phyloP scores from a whole-genome alignment of 2,113 vertebrate genomes.

The Anarhynchus alexandrinus region DNA sequence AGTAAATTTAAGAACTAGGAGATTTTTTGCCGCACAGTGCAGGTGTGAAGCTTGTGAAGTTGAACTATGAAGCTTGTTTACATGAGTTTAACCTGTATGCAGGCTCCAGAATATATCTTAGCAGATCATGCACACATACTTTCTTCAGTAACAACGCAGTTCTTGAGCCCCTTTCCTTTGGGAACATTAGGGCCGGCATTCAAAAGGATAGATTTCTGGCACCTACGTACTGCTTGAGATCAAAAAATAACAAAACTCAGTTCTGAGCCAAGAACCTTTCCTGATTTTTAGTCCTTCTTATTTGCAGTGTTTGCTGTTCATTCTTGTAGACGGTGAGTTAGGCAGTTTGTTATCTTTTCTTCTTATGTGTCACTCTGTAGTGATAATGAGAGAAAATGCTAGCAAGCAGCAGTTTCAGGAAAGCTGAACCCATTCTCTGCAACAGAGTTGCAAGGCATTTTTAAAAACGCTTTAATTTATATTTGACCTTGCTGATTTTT shows the following conservation, averaged over 20 bases:
- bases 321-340: background rate
- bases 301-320: background rate
- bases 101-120: background rate
- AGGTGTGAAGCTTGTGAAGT: background rate
- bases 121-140: background rate
- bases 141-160: background rate
- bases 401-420: background rate
- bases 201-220: background rate
- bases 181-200: background rate
- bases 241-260: background rate
- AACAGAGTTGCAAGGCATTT: background rate
- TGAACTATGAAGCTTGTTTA: background rate
- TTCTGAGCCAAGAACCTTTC: background rate
- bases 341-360: background rate
- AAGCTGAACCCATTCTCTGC: background rate
- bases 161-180: background rate
- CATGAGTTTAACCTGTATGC: background rate
- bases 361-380: background rate
- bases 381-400: background rate
- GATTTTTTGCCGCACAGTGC: background rate
- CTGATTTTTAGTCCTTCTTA: background rate
- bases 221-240: background rate
- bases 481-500: background rate
- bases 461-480: background rate
- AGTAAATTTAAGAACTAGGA: background rate